Percentiles rank a stretch among this genome's conserved stretches.
Conservation (phyloP, 2,113 vertebrate genomes). For the Brienomyrus brachyistius region DNA sequence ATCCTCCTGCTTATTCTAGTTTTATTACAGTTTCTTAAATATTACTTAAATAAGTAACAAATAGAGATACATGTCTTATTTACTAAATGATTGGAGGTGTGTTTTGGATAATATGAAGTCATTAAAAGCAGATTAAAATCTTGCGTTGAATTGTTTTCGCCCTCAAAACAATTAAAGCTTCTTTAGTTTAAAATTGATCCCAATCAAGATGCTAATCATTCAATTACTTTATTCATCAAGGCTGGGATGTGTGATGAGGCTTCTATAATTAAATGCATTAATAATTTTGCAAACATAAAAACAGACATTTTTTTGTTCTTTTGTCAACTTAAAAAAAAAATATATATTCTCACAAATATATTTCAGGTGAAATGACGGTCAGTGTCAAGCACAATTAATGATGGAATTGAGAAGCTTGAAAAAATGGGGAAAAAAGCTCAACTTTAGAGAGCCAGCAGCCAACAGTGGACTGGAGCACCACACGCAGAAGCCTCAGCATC, state of each 20-base stretch:
- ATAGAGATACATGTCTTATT: neutral
- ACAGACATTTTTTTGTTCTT: neutral
- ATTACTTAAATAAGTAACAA: neutral
- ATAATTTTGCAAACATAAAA: neutral
- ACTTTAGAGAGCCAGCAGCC: neutral
- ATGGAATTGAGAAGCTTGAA: neutral
- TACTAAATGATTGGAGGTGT: neutral
- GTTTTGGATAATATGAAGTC: neutral
- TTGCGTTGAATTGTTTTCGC: neutral
- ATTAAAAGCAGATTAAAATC: neutral
- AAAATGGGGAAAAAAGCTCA: neutral
- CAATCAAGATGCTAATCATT: neutral
- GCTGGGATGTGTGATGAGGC: neutral
- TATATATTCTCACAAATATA: neutral
- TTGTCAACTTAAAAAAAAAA: neutral
- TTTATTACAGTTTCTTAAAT: neutral
- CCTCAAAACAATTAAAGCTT: neutral
- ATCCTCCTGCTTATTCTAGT: neutral
- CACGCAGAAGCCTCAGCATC: neutral
- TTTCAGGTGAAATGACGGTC: neutral
- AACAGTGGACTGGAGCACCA: neutral
- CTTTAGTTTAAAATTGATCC: neutral
- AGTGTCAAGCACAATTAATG: neutral
- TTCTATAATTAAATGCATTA: neutral
- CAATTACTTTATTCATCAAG: neutral